Evolutionary conservation across 1,140 invertebrate genomes (phyloP).

Genomic region (Trichonephila clavipes): DNA sequence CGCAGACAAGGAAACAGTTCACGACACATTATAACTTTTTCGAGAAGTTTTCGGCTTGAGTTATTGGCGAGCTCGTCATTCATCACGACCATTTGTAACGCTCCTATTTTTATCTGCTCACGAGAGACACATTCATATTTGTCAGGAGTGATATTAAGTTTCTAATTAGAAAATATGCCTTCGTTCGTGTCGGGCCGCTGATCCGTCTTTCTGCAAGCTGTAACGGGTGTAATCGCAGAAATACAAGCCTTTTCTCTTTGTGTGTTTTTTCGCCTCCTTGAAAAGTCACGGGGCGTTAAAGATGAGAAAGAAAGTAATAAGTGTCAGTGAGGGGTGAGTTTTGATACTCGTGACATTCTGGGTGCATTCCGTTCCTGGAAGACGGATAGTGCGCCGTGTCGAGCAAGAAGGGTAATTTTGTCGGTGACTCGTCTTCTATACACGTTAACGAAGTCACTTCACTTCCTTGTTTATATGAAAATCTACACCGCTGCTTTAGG

Average conservation of each 20-base stretch:
- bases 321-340: neutral
- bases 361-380: slow-evolving; percentile 10
- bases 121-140: slow-evolving; percentile 26
- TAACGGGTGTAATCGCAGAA: slow-evolving; percentile 27
- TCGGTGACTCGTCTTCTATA: neutral
- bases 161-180: slow-evolving; percentile 66
- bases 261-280: neutral
- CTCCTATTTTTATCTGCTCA: slow-evolving; percentile 28
- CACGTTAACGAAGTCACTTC: neutral
- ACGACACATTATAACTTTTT: neutral
- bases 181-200: neutral
- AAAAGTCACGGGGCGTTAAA: slow-evolving; percentile 8
- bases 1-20: neutral
- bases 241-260: neutral
- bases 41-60: neutral
- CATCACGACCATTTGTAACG: slow-evolving; percentile 39
- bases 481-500: neutral
- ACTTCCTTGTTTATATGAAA: neutral
- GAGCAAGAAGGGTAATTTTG: neutral
- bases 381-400: neutral
- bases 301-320: slow-evolving; percentile 17
- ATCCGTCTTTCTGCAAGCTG: neutral
- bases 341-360: slow-evolving; percentile 17
- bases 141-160: slow-evolving; percentile 53
- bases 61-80: slow-evolving; percentile 37